phyloP scores from a whole-genome alignment of 2,797 vertebrate genomes.

The Parambassis ranga region DNA sequence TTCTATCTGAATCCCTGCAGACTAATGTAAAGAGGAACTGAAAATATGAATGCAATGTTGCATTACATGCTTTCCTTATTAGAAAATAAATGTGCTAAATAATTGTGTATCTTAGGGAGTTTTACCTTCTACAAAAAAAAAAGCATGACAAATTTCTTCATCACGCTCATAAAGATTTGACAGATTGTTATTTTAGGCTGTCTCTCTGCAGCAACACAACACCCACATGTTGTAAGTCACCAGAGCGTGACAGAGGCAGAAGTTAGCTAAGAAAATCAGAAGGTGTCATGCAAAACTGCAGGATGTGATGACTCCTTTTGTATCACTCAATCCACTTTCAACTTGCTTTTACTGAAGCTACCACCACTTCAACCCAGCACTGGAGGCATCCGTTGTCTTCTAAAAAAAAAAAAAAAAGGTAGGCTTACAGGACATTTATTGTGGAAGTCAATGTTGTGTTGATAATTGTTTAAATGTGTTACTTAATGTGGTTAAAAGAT shows the following conservation, averaged over 20 bases:
- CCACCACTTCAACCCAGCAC: neutral
- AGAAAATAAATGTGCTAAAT: neutral
- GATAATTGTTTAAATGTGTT: no score
- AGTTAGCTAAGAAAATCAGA: constrained; percentile 28
- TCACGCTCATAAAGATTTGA: neutral
- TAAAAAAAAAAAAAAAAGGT: constrained; percentile 40
- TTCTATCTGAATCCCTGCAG: neutral
- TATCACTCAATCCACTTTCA: neutral
- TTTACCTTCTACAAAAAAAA: no score
- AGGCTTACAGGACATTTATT: no score
- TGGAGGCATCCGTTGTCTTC: neutral
- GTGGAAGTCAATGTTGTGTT: neutral
- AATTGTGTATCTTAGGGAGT: no score
- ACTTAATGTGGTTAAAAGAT: no score
- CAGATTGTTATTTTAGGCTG: neutral
- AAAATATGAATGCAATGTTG: neutral
- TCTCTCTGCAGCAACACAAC: neutral
- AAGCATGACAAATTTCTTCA: neutral
- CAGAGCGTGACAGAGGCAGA: constrained; percentile 14
- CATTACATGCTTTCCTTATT: neutral
- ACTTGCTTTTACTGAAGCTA: neutral
- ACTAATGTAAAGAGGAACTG: constrained; percentile 16
- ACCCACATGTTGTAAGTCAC: constrained; percentile 3
- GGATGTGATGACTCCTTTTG: neutral
- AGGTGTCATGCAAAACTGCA: constrained; percentile 38